Conservation (phyloP, 1,140 invertebrate genomes). For the Camponotus floridanus region DNA sequence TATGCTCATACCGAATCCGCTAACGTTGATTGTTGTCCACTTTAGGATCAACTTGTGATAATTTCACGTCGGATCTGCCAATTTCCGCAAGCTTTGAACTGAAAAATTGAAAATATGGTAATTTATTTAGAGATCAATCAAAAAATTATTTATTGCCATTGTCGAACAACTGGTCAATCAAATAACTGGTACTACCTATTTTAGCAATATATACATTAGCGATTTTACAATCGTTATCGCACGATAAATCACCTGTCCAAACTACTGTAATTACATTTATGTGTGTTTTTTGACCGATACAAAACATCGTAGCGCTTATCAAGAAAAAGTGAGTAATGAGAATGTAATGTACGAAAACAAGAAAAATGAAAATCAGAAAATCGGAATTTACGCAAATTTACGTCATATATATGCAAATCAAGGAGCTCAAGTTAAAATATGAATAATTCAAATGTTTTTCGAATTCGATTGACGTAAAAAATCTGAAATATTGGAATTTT, state of each 20-base stretch:
- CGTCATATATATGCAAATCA: not conserved
- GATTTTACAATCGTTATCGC: slow-evolving; percentile 13
- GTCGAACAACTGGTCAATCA: slow-evolving; percentile 10
- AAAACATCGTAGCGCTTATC: not conserved
- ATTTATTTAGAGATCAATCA: not conserved
- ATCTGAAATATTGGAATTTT: not conserved
- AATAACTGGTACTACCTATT: not conserved
- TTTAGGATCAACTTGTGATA: slow-evolving; percentile 84
- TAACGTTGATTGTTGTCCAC: slow-evolving; percentile 49
- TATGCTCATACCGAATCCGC: slow-evolving; percentile 68
- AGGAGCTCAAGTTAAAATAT: not conserved
- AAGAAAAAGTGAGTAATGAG: not conserved
- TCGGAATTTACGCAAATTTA: not conserved
- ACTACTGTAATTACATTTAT: not conserved
- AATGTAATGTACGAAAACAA: not conserved
- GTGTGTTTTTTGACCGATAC: not conserved
- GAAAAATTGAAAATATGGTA: slow-evolving; percentile 71
- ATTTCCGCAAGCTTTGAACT: slow-evolving; percentile 83
- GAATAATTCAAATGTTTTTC: not conserved
- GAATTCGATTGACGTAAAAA: slow-evolving; percentile 1
- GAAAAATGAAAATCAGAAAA: not conserved
- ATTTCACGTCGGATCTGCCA: slow-evolving; percentile 83
- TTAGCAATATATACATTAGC: not conserved
- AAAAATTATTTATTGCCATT: not conserved
- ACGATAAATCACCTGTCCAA: not conserved